Percentiles rank a stretch among this genome's conserved stretches.
Evolutionary conservation across 92 coral and sea anemone species (phyloP).

Genomic region (Nematostella vectensis): DNA sequence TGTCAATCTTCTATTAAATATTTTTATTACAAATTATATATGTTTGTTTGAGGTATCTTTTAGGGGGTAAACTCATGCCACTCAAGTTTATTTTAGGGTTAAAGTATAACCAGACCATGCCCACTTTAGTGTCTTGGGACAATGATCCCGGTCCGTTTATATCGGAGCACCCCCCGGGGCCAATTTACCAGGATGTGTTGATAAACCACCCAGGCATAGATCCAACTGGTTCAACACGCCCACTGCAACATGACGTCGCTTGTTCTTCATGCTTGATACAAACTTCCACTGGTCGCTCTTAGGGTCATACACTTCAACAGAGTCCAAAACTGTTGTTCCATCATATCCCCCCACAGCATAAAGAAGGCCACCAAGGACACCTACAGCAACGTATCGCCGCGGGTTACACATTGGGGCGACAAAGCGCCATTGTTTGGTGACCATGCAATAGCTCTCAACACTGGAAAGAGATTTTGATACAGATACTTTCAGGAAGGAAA

Average conservation of each 20-base stretch:
- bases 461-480: slow-evolving; percentile 22
- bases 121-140: too few relatives aligned
- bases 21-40: too few relatives aligned
- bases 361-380: slow-evolving; percentile 44
- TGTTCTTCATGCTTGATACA: slow-evolving; percentile 46
- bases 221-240: slow-evolving; percentile 42
- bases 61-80: too few relatives aligned
- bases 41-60: too few relatives aligned
- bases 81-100: too few relatives aligned
- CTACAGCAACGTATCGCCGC: slow-evolving; percentile 81
- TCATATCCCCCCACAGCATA: slow-evolving; percentile 90
- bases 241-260: slow-evolving; percentile 75
- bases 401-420: slow-evolving; percentile 75
- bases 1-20: too few relatives aligned
- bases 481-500: background rate
- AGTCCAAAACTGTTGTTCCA: slow-evolving; percentile 61
- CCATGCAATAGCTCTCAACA: slow-evolving; percentile 66
- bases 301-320: slow-evolving; percentile 76
- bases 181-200: too few relatives aligned
- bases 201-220: too few relatives aligned
- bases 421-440: slow-evolving; percentile 69
- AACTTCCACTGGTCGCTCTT: slow-evolving; percentile 68
- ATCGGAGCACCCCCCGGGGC: too few relatives aligned
- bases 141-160: too few relatives aligned
- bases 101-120: too few relatives aligned